Conservation (phyloP, 1,140 invertebrate species). For the Arctopsyche grandis region DNA sequence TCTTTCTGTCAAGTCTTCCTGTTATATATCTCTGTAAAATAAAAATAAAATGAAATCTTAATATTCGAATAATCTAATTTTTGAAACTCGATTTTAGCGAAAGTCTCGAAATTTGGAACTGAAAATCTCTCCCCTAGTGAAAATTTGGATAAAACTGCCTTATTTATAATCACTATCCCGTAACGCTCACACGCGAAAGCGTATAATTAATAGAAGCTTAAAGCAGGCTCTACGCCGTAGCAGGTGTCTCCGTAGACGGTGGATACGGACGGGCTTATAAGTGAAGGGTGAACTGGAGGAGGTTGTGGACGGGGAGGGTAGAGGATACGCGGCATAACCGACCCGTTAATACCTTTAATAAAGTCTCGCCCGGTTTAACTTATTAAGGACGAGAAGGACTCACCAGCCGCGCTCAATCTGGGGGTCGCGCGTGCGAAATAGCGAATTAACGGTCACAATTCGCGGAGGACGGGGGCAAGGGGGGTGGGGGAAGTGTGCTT, state of each 20-base stretch:
- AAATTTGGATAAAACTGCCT: not conserved
- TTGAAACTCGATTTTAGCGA: too few species aligned
- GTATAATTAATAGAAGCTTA: slow-evolving; percentile 38
- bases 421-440: not conserved
- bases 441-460: not conserved
- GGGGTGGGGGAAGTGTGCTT: too few species aligned
- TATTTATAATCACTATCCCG: slow-evolving; percentile 12
- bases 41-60: too few species aligned
- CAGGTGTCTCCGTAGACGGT: slow-evolving; percentile 13
- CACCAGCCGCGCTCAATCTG: not conserved
- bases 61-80: too few species aligned
- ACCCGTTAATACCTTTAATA: slow-evolving; percentile 37
- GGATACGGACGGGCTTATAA: not conserved
- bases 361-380: slow-evolving; percentile 33
- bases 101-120: too few species aligned
- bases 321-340: slow-evolving; percentile 3
- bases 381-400: slow-evolving; percentile 24
- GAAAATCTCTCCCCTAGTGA: too few species aligned
- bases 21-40: too few species aligned
- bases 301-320: not conserved
- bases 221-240: slow-evolving; percentile 8
- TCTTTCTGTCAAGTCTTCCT: too few species aligned
- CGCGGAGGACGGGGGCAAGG: too few species aligned
- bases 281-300: not conserved
- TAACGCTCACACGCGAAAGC: not conserved